Base-by-base conservation (phyloP, 2,888 invertebrate species). In the Macrophya alboannulata region DNA sequence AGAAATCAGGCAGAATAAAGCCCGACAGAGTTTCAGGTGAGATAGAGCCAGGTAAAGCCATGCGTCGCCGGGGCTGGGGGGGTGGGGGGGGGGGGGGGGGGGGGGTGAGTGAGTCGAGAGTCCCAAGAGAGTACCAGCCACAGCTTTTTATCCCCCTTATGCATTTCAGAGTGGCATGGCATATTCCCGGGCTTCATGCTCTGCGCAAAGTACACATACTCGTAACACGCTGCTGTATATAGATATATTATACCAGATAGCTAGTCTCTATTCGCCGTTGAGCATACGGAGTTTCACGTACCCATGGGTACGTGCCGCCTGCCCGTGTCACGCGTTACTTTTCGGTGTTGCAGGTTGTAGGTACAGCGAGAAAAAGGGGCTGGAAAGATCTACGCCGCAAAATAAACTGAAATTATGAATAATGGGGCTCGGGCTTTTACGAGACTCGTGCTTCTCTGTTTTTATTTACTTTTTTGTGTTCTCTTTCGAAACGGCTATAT, bases 71-170 rank as follows among this genome's bases (percentile, higher is more conserved):
- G n/a, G n/a, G n/a, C n/a, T n/a, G n/a, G n/a, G n/a, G n/a, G n/a
- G n/a, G n/a, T n/a, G 6, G 40, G 6, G 25, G 81, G 62, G 81
- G 37, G 59, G 6, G 40, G 6, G 25, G 6, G 40, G 6, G 25
- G 81, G 62, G 81, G 37, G 59, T n/a, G n/a, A n/a, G n/a, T n/a
- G 40, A 12, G 8, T 43, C 21, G 48, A 4, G 68, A 25, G 1
- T 83, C 83, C 68, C 83, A 8, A 3, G 83, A 62, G 83, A 83
- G 40, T 81, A 68, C 83, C 68, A 71, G 65, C 68, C 83, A 37
- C 65, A 71, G 83, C 83, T 83, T 83, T 83, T 83, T 83, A 83
- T 71, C 83, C 68, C 68, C 71, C 83, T 83, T 83, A 83, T 83
- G 83, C 83, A 83, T 83, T 83, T 83, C 83, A 48, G 45, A 83